These are phyloP conservation scores for Rhyacichthys aspro DNA, from an alignment of 2,797 vertebrate genomes.

Conservation along the genomic window DNA sequence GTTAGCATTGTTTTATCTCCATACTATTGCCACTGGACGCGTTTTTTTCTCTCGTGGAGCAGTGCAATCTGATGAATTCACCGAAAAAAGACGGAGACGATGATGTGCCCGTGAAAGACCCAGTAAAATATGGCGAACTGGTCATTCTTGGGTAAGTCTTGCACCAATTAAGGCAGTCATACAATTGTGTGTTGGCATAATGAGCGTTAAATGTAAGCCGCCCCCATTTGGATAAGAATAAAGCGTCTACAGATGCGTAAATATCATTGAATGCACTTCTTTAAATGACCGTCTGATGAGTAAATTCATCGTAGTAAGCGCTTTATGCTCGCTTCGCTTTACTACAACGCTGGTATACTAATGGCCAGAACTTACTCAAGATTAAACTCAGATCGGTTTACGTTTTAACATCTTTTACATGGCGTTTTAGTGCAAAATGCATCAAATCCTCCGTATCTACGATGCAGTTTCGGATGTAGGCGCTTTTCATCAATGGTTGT, in stretches of 20 bases:
- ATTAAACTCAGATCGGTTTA: neutral
- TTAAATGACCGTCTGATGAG: neutral
- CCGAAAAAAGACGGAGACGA: slow-evolving; percentile 90
- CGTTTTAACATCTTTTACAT: neutral
- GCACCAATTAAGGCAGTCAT: slow-evolving; percentile 11
- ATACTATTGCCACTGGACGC: slow-evolving; percentile 58
- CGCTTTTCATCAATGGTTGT: slow-evolving; percentile 76
- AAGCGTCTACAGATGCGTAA: slow-evolving; percentile 13
- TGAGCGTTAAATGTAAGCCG: slow-evolving; percentile 24
- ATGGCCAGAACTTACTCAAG: slow-evolving; percentile 45
- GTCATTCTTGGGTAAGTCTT: slow-evolving; percentile 93
- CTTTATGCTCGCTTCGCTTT: neutral
- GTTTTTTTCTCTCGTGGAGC: slow-evolving; percentile 56
- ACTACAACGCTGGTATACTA: slow-evolving; percentile 6
- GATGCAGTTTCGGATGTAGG: slow-evolving; percentile 59
- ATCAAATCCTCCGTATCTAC: slow-evolving; percentile 1
- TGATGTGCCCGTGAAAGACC: slow-evolving; percentile 92
- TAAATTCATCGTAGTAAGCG: neutral
- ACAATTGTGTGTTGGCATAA: slow-evolving; percentile 22
- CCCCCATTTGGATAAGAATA: slow-evolving; percentile 31
- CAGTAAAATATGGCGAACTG: slow-evolving; percentile 95
- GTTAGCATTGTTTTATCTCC: slow-evolving; percentile 71
- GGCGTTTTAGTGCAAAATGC: slow-evolving; percentile 27
- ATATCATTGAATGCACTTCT: slow-evolving; percentile 20
- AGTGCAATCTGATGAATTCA: slow-evolving; percentile 90